phyloP scores from a whole-genome alignment of 2,797 vertebrate species.

The Falco berigora region DNA sequence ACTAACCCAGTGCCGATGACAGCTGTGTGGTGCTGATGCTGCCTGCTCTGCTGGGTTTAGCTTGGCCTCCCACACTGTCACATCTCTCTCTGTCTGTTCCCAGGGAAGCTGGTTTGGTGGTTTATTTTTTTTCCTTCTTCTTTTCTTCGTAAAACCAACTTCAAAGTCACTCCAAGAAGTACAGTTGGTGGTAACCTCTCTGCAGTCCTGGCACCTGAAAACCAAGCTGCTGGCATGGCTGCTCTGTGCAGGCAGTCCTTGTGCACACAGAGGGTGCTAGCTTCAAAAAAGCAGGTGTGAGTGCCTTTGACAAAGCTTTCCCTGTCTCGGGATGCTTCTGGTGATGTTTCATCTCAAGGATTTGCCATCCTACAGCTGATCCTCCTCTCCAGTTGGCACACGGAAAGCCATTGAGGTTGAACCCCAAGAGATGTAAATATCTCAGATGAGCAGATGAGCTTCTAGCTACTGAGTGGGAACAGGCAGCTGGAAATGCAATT shows the following conservation, averaged over 20 bases:
- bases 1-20: neutral
- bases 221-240: neutral
- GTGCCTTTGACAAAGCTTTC: neutral
- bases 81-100: neutral
- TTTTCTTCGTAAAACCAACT: neutral
- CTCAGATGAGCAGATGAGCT: neutral
- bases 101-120: neutral
- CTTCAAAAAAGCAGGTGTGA: neutral
- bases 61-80: neutral
- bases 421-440: neutral
- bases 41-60: neutral
- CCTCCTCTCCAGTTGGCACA: neutral
- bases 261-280: neutral
- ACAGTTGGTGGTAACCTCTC: neutral
- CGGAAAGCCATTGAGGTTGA: neutral
- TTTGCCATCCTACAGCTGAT: neutral
- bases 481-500: neutral
- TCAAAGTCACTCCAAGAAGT: neutral
- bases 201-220: neutral
- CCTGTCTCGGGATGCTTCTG: neutral
- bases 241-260: neutral
- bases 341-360: neutral
- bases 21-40: neutral
- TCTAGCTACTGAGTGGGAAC: neutral
- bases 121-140: too few species aligned